Conservation (phyloP, 2,888 invertebrate species). For the Luffia ferchaultella region DNA sequence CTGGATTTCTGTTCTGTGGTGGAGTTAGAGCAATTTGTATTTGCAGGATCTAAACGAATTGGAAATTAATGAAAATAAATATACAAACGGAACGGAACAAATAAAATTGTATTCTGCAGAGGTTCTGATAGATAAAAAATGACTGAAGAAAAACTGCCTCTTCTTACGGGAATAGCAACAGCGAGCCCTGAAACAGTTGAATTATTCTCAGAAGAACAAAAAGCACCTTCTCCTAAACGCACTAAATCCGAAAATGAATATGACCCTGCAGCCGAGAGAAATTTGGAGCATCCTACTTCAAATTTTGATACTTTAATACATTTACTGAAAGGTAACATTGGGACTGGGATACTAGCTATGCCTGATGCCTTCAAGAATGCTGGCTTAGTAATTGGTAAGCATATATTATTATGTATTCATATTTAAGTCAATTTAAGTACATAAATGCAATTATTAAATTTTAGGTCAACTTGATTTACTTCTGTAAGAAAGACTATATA, state of each 20-base stretch:
- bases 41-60: too few species aligned
- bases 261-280: conserved; percentile 72
- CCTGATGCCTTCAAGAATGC: conserved; percentile 94
- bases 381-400: conserved; percentile 81
- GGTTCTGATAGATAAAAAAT: conserved; percentile 34
- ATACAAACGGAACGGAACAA: too few species aligned
- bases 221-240: conserved; percentile 29
- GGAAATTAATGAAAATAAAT: too few species aligned
- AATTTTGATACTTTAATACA: conserved; percentile 81
- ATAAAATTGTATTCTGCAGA: too few species aligned
- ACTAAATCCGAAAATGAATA: conserved; percentile 32
- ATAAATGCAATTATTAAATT: conserved; percentile 76
- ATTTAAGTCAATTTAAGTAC: neutral
- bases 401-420: conserved; percentile 3
- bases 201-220: conserved; percentile 23
- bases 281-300: conserved; percentile 80
- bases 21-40: too few species aligned
- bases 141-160: conserved; percentile 76
- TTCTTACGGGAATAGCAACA: conserved; percentile 48
- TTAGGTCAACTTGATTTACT: too few species aligned
- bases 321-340: conserved; percentile 77
- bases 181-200: conserved; percentile 23
- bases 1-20: too few species aligned
- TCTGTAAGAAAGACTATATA: too few species aligned
- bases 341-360: conserved; percentile 97